Conservation (phyloP, 2,888 invertebrate species). For the Acanthococcus lagerstroemiae region DNA sequence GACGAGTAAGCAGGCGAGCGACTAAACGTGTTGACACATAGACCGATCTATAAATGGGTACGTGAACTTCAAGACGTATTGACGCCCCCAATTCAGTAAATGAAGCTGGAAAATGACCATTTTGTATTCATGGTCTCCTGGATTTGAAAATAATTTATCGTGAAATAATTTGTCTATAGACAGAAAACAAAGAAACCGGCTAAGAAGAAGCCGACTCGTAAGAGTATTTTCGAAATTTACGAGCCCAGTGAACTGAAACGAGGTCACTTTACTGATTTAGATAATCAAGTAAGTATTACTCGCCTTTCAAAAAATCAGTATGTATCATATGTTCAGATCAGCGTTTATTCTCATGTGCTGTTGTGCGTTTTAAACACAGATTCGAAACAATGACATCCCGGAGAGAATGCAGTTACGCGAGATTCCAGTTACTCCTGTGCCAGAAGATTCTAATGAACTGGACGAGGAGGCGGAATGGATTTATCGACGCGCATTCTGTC, state of each 20-base stretch:
- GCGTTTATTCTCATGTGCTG: background rate
- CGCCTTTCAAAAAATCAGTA: background rate
- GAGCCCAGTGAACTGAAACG: conserved; percentile 95
- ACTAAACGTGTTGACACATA: too few species aligned
- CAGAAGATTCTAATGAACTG: conserved; percentile 74
- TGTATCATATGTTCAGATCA: background rate
- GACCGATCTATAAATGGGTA: too few species aligned
- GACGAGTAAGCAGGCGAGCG: too few species aligned
- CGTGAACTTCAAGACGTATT: too few species aligned
- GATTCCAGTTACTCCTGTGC: conserved; percentile 71
- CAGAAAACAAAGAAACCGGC: conserved; percentile 56
- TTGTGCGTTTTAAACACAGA: conserved; percentile 42
- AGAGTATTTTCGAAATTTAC: conserved; percentile 86
- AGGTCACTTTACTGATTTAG: conserved; percentile 88
- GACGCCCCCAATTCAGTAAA: too few species aligned
- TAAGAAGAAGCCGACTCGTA: conserved; percentile 66
- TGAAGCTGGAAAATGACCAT: too few species aligned
- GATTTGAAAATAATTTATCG: background rate
- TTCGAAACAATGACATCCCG: conserved; percentile 76
- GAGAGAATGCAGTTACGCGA: conserved; percentile 87
- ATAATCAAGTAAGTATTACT: conserved; percentile 56
- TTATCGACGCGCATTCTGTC: conserved; percentile 83
- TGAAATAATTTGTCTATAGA: background rate
- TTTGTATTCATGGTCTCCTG: too few species aligned
- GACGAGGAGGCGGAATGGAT: conserved; percentile 97